Evolutionary conservation across 2,113 vertebrate species (phyloP), one percentile per base, ranked within the genome.

Genomic region (Rhinopomastus cyanomelas): DNA sequence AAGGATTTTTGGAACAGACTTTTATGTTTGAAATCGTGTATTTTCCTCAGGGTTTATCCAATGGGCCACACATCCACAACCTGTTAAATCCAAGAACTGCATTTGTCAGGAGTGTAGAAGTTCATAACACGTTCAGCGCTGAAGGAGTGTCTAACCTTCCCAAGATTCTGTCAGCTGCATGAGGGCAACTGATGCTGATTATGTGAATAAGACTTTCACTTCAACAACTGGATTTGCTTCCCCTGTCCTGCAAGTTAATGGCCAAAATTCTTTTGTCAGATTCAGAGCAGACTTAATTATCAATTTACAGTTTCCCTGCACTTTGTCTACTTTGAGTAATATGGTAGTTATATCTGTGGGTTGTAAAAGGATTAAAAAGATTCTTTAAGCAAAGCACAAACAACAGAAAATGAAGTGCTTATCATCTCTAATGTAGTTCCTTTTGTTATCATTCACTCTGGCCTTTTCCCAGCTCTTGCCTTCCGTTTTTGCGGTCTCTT

Each of bases 401-500:
- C 72, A 91, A 56, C 52, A 71, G 76, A 85, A 91, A 75, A 77
- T 71, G 36, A 89, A 37, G 29, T 13, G 44, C 57, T 52, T 16
- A 16, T 60, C 83, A 72, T 53, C 19, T 76, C 48, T 87, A 79
- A 83, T 87, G 95, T 91, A 91, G 65, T 57, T 83, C 32, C 46
- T 68, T 94, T 83, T 32, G 19, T 84, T 85, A 26, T 57, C 93
- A 89, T 85, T 89, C 30, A 52, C 22, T 75, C 49, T 61, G 85
- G 39, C 53, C 84, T 89, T 89, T 85, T 89, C 66, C 61, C 60
- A 87, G 7, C 16, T 49, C 25, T 80, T 93, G 64, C 56, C 64
- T 62, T 90, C 87, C 72, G 88, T 82, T 42, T 71, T 90, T 94
- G 66, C 81, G 74, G 93, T 88, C 61, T 81, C 53, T 42, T 88